Evolutionary conservation across 1,140 invertebrate species (phyloP).

Genomic region (Saxidomus purpurata): DNA sequence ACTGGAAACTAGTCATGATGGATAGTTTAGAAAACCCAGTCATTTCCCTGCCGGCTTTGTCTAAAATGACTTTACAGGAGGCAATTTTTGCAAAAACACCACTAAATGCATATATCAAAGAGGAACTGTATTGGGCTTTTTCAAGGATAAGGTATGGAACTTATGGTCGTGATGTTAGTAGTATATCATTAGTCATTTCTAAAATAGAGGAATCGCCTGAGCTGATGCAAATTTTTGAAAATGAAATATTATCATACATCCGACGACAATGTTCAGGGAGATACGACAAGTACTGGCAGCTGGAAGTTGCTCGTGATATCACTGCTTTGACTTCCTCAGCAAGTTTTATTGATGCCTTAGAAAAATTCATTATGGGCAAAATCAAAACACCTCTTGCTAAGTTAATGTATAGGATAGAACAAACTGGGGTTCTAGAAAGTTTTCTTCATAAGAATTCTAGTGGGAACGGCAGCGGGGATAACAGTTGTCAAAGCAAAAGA

Average conservation of each 20-base stretch:
- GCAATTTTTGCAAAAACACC: constrained; percentile 62
- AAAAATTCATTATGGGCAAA: neutral
- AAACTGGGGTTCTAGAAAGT: constrained; percentile 19
- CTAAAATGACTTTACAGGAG: constrained; percentile 13
- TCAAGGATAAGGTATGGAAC: constrained; percentile 69
- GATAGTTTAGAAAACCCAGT: constrained; percentile 65
- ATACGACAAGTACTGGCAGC: constrained; percentile 15
- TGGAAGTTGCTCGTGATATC: constrained; percentile 32
- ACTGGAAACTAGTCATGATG: constrained; percentile 70
- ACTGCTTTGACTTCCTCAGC: constrained; percentile 20
- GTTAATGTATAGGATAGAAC: constrained; percentile 40
- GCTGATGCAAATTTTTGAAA: constrained; percentile 59
- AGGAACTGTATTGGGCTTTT: constrained; percentile 74
- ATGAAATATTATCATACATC: constrained; percentile 45
- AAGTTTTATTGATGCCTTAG: constrained; percentile 48
- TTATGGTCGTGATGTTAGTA: constrained; percentile 55
- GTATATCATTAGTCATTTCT: constrained; percentile 47
- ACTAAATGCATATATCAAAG: constrained; percentile 45
- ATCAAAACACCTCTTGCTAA: constrained; percentile 40
- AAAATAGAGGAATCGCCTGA: constrained; percentile 32
- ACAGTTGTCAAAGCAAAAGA: neutral
- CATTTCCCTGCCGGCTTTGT: constrained; percentile 36
- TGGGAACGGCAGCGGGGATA: neutral
- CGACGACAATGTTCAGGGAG: neutral
- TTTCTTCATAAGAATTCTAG: neutral